Conservation (phyloP, 2,797 vertebrate genomes). For the Pristis pectinata region DNA sequence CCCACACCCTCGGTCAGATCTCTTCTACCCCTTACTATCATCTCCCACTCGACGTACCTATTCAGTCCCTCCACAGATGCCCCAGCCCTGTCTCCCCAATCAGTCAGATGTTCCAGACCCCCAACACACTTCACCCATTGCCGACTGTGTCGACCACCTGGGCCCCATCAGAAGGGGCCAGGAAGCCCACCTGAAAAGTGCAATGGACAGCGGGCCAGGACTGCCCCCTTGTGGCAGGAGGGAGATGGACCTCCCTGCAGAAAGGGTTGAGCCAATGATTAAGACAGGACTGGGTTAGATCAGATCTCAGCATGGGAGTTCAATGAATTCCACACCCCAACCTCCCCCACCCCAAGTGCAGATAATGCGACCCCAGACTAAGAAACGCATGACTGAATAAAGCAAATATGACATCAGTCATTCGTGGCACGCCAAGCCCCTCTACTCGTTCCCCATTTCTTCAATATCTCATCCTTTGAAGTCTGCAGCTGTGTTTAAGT, state of each 20-base stretch:
- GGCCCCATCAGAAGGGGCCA: background rate
- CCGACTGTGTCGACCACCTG: no score
- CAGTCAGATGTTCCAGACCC: no score
- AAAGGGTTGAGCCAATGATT: background rate
- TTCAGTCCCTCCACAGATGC: no score
- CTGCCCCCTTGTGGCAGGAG: background rate
- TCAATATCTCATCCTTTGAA: background rate
- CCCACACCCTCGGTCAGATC: no score
- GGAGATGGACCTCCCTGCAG: background rate
- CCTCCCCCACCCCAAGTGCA: background rate
- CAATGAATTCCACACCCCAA: background rate
- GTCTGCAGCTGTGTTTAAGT: background rate
- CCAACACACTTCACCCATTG: no score
- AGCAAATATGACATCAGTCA: background rate
- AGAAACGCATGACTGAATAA: background rate
- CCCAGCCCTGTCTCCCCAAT: no score
- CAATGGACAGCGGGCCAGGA: background rate
- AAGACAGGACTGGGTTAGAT: no score
- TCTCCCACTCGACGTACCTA: no score
- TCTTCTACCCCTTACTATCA: no score
- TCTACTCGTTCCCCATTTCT: background rate
- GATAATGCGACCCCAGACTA: background rate
- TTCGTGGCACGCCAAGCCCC: background rate
- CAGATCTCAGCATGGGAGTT: background rate
- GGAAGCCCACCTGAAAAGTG: background rate